Base-by-base conservation (phyloP, 2,797 vertebrate species). In the Clamator glandarius region DNA sequence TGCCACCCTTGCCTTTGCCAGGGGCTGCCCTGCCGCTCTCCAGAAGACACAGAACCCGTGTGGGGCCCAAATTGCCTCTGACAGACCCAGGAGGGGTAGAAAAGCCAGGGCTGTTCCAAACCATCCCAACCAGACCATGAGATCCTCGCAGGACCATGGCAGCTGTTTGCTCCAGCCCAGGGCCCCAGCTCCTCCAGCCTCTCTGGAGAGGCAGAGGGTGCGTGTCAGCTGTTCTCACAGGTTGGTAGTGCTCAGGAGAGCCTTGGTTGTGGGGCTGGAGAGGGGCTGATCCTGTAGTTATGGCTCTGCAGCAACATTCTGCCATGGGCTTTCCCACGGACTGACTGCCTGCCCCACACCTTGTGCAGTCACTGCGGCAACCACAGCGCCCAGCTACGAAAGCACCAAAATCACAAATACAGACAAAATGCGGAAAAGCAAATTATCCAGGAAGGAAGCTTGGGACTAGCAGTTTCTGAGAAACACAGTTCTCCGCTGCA, bases 31-130 rank as follows among this genome's bases (percentile, higher is more conserved):
- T 3, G 15, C 26, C 61, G 67, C 67, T 35, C 33, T 59, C 50
- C 62, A 20, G 61, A 41, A 8, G 0, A 2, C 46, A n/a, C 5
- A 6, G 50, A 25, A 51, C 4, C 17, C 0, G 2, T 18, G 54
- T 14, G 23, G 15, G 62, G 26, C 48, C 61, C 0, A 1, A n/a
- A 11, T 3, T 61, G 13, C 41, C 54, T 28, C 54, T 3, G 8
- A 24, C 50, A 29, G 55, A 33, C 20, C 29, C 52, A 16, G 51
- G 10, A 48, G 33, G 63, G 44, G 46, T 76, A 33, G 54, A 64
- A 41, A 64, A 63, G 25, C 66, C 46, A 21, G n/a, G 66, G 66
- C 64, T 76, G 58, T 76, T 39, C 57, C 82, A 24, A 33, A 46
- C 13, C 50, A 39, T 10, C 15, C 31, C 0, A 7, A 39, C 31